Evolutionary conservation across 1,140 invertebrate species (phyloP).

Genomic region (Onthophagus taurus): DNA sequence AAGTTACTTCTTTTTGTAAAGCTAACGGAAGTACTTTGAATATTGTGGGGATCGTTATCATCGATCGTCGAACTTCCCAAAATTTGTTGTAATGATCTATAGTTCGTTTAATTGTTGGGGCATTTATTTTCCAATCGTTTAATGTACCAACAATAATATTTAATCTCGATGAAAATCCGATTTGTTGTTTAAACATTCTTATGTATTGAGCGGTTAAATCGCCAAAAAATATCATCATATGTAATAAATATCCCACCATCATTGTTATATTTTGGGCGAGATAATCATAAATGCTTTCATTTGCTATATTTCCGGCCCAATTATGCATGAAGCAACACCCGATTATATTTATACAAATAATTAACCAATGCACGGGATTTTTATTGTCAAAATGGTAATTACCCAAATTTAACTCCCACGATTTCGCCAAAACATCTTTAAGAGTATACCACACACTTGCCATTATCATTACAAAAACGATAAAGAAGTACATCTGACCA

Average conservation of each 20-base stretch:
- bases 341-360: slow-evolving; percentile 1
- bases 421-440: not conserved
- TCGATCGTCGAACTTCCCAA: slow-evolving; percentile 3
- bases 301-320: not conserved
- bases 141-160: slow-evolving; percentile 1
- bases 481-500: slow-evolving; percentile 2
- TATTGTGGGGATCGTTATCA: not conserved
- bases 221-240: slow-evolving; percentile 11
- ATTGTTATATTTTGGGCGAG: not conserved
- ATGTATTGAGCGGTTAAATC: slow-evolving; percentile 5
- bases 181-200: slow-evolving; percentile 4
- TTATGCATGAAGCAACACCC: slow-evolving; percentile 1
- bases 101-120: not conserved
- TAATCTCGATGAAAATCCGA: not conserved
- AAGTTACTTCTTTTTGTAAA: slow-evolving; percentile 5
- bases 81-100: slow-evolving; percentile 6
- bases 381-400: not conserved
- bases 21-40: not conserved
- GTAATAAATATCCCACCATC: slow-evolving; percentile 2
- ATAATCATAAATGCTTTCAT: not conserved
- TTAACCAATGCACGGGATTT: slow-evolving; percentile 4
- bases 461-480: not conserved
- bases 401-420: not conserved
- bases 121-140: slow-evolving; percentile 1
- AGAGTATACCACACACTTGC: not conserved